Conservation (phyloP, 2,113 vertebrate species). For the Malurus elegans region DNA sequence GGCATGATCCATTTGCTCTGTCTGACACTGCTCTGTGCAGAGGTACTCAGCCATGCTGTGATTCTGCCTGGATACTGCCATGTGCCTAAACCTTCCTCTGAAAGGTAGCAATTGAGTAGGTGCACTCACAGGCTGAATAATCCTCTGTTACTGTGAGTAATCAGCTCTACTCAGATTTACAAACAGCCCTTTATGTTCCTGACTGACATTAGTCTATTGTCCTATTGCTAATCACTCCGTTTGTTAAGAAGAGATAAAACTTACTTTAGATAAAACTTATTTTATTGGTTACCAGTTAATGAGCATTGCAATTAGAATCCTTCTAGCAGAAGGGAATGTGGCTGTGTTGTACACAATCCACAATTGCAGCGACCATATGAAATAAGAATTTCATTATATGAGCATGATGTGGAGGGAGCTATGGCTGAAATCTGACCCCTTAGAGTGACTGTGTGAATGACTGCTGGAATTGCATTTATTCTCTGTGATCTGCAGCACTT, state of each 20-base stretch:
- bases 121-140: neutral
- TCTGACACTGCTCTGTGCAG: neutral
- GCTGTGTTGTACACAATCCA: neutral
- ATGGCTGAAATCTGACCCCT: neutral
- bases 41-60: neutral
- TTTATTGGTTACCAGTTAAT: neutral
- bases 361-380: neutral
- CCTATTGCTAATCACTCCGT: neutral
- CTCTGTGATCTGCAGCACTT: neutral
- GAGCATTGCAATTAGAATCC: neutral
- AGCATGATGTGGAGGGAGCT: neutral
- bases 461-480: neutral
- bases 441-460: neutral
- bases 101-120: neutral
- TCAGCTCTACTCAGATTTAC: neutral
- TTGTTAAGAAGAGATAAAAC: neutral
- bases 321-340: neutral
- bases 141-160: neutral
- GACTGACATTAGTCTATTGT: neutral
- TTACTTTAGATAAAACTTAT: neutral
- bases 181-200: neutral
- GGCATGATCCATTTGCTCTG: neutral
- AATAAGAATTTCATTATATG: neutral
- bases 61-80: neutral
- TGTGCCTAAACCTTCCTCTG: neutral